A percentile compares a stretch with the other conserved stretches of the same genome.
These are phyloP conservation scores for Rhinella marina DNA, from an alignment of 2,797 vertebrate genomes.

Conservation along the genomic window DNA sequence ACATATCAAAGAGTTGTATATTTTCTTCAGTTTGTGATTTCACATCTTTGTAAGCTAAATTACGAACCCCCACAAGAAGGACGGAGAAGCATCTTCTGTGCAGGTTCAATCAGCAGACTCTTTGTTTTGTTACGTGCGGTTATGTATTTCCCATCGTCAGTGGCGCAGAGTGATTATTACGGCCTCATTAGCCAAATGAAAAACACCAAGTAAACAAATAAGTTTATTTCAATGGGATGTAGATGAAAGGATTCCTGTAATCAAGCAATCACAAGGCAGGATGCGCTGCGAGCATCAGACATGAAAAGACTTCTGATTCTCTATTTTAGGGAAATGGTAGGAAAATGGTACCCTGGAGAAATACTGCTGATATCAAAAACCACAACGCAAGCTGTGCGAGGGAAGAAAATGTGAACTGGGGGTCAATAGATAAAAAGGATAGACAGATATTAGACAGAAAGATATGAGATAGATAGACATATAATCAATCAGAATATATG, in stretches of 20 bases:
- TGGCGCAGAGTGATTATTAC: neutral
- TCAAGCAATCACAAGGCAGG: conserved; percentile 39
- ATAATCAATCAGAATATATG: neutral
- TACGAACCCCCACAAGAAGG: neutral
- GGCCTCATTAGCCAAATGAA: conserved; percentile 5
- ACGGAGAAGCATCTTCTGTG: neutral
- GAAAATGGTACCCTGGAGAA: neutral
- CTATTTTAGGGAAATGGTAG: neutral
- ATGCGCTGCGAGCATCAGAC: conserved; percentile 21
- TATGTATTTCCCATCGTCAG: neutral
- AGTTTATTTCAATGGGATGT: conserved; percentile 9
- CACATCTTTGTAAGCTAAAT: neutral
- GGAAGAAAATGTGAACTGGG: neutral
- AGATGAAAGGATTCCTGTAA: conserved; percentile 24
- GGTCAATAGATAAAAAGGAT: neutral
- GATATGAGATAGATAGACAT: neutral
- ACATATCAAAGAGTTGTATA: neutral
- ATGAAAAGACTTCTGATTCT: conserved; percentile 4
- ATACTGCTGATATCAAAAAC: conserved; percentile 4
- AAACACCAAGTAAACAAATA: conserved; percentile 22
- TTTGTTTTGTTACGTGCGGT: neutral
- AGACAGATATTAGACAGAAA: neutral
- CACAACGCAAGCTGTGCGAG: neutral
- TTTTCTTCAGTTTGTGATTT: neutral
- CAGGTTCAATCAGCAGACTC: neutral